Base-by-base conservation (phyloP, 2,113 vertebrate species). In the Chrysochloris asiatica region DNA sequence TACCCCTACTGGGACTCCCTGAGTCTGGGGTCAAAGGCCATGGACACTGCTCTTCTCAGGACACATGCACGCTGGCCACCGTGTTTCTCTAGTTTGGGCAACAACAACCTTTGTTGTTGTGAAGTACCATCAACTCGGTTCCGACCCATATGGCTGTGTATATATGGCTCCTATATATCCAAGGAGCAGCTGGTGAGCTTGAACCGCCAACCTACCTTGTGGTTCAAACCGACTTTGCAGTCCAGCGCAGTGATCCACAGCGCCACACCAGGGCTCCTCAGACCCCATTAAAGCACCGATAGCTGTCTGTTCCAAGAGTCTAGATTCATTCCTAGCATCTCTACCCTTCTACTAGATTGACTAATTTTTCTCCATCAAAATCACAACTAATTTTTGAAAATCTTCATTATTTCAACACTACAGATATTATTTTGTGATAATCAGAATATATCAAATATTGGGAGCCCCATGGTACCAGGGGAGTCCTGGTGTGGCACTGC, bases 1-100 rank as follows among this genome's bases (percentile, higher is more conserved):
- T 33, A 38, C 73, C 48, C 14, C 38, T 61, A 4, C 22, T 45
- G 36, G 81, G 41, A 56, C 54, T 21, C 54, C 33, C 8, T 33
- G 43, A 47, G 43, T 17, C 43, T 22, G 36, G n/a, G 12, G 13
- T 26, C n/a, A 22, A 5, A 26, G 38, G 26, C 30, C 30, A 11
- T 41, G 56, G 38, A 8, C n/a, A n/a, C 47, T 22, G 9, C 36
- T 13, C n/a, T 7, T 82, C 86, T 43, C 50, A 14, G 26, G 61
- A 89, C 16, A 36, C 11, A 0, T 22, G 38, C 43, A 67, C 72
- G 59, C 45, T 52, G 81, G 47, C 76, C 13, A 2, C 69, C 93
- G 41, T 72, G 95, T 95, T 91, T 90, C 94, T 93, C 92, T 2
- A 0, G 94, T 96, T 90, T 82, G 59, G 61, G 48, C 61, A 38